phyloP scores from a whole-genome alignment of 2,797 vertebrate genomes.

The Tadarida brasiliensis region DNA sequence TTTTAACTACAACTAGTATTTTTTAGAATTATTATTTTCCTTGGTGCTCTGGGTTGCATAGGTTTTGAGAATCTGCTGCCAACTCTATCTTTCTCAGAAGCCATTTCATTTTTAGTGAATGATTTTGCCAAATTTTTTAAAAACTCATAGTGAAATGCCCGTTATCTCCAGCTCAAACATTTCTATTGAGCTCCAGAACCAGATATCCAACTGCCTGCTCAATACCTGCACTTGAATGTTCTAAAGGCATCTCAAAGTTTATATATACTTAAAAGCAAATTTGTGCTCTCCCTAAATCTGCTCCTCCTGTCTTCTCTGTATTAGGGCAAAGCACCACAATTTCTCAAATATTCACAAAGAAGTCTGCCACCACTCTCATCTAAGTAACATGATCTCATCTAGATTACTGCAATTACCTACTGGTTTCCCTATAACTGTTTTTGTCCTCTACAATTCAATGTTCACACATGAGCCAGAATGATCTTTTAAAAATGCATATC shows the following conservation, averaged over 20 bases:
- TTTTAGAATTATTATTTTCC: constrained; percentile 19
- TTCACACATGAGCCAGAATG: neutral
- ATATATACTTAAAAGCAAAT: neutral
- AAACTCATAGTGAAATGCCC: neutral
- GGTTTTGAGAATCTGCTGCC: neutral
- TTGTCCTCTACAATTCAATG: neutral
- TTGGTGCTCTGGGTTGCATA: neutral
- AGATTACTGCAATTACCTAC: neutral
- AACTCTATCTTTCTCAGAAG: neutral
- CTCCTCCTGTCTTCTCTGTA: neutral
- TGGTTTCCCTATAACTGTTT: neutral
- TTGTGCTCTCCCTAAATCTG: neutral
- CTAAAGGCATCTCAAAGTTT: neutral
- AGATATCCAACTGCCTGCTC: neutral
- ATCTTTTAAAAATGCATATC: neutral
- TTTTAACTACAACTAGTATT: neutral
- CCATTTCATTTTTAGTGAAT: constrained; percentile 24
- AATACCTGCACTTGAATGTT: neutral
- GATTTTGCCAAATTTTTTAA: neutral
- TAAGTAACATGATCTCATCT: neutral
- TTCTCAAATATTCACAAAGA: neutral
- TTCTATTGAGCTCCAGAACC: neutral
- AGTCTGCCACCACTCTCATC: neutral
- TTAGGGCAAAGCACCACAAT: neutral
- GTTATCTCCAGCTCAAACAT: neutral